Base-by-base conservation (phyloP, 2,888 invertebrate genomes). In the Caenorhabditis japonica region DNA sequence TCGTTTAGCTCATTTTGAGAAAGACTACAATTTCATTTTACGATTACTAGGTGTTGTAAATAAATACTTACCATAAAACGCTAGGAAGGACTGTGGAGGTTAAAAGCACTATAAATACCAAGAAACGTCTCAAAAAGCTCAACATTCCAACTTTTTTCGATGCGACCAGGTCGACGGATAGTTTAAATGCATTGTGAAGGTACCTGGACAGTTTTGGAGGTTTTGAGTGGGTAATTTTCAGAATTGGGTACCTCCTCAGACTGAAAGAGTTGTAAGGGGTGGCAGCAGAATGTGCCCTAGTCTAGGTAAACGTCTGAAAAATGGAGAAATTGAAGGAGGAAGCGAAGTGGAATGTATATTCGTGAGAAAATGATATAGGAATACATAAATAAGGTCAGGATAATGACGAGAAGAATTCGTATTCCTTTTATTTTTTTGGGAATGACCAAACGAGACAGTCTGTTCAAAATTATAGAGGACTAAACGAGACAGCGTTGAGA, bases 1-100 rank as follows among this genome's bases (percentile, higher is more conserved):
- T 85, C 85, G 60, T 83, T 83, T 3, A 84, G 62, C 44, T 84
- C 82, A 52, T 75, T 76, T 46, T 79, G 74, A n/a, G 69, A 79
- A n/a, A 85, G 62, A 46, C 83, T 84, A 61, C 13, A 30, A 30
- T 30, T 30, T 30, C 10, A 7, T 30, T 30, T 30, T 30, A n/a
- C n/a, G n/a, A n/a, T n/a, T n/a, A n/a, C n/a, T n/a, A n/a, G n/a
- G n/a, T n/a, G n/a, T 30, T 30, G 30, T 7, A 30, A 30, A 30
- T 30, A 7, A 30, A 30, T 30, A 7, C 10, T 30, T 30, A 7
- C 30, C 5, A 30, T 7, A 30, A 30, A 5, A 7, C 30, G 10
- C 30, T 10, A 7, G 30, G 30, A 30, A 30, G n/a, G n/a, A 30
- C 30, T 10, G 30, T 30, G 10, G 30, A 30, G 10, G 10, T 30